These are phyloP conservation scores for Eilema depressum DNA, from an alignment of 2,888 invertebrate genomes.

Conservation along the genomic window DNA sequence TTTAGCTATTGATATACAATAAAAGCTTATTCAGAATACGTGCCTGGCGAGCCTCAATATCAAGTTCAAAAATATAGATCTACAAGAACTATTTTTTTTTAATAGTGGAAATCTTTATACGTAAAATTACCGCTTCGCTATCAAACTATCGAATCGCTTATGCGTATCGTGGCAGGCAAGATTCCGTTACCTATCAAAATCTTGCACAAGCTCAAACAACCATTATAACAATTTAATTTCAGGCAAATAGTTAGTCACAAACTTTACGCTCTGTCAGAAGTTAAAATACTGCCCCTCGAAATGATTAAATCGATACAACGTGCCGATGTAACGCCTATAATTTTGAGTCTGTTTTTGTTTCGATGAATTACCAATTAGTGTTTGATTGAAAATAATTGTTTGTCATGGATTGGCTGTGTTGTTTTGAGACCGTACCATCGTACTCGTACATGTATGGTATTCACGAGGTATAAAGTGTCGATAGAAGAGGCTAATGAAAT, in stretches of 20 bases:
- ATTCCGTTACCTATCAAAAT: background rate
- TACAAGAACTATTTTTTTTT: no score
- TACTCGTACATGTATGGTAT: background rate
- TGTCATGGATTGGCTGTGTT: background rate
- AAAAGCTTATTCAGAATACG: no score
- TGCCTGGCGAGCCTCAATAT: no score
- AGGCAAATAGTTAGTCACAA: conserved; percentile 1
- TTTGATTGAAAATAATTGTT: conserved; percentile 1
- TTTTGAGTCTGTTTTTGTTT: conserved; percentile 38
- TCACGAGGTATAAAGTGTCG: background rate
- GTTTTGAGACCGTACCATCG: background rate
- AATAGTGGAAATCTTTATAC: no score
- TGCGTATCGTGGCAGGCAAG: no score
- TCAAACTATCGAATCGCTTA: no score
- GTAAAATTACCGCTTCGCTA: no score
- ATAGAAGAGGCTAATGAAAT: background rate
- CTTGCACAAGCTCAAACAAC: background rate
- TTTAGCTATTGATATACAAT: no score
- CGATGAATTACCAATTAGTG: conserved; percentile 38
- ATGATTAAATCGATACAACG: conserved; percentile 31
- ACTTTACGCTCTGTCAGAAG: background rate
- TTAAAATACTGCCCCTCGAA: conserved; percentile 18
- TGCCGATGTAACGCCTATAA: conserved; percentile 29
- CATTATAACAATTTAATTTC: background rate
- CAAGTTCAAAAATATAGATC: no score